These are phyloP conservation scores for Brachystomella parvula DNA, from an alignment of 1,140 invertebrate genomes.

Conservation along the genomic window DNA sequence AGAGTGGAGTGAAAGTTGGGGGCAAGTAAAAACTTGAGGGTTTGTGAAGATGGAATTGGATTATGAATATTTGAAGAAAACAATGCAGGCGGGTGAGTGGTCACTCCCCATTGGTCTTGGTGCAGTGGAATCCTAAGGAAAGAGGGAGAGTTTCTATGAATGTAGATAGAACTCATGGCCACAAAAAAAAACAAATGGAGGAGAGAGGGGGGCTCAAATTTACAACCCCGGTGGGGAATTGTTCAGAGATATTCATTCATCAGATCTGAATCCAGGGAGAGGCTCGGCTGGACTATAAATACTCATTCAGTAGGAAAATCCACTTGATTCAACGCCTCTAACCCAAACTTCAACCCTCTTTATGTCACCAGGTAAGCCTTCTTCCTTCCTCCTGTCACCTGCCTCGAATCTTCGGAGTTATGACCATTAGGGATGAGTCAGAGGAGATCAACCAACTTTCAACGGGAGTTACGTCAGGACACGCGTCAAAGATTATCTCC, in stretches of 20 bases:
- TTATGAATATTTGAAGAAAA: slow-evolving; percentile 39
- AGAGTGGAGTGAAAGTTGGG: slow-evolving; percentile 13
- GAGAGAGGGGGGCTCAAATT: background rate
- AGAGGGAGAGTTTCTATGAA: too few species aligned
- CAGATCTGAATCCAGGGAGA: background rate
- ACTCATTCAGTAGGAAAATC: background rate
- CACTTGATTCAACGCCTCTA: too few species aligned
- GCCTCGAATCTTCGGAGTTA: too few species aligned
- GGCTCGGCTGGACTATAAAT: slow-evolving; percentile 8
- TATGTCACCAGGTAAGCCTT: too few species aligned
- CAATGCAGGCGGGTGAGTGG: slow-evolving; percentile 21
- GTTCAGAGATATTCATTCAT: background rate
- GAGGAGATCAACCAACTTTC: too few species aligned
- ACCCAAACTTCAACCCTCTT: too few species aligned
- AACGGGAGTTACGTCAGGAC: too few species aligned
- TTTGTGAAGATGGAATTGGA: slow-evolving; percentile 25
- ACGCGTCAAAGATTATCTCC: too few species aligned
- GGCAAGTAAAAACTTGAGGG: slow-evolving; percentile 23
- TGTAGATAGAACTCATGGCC: too few species aligned
- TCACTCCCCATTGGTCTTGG: slow-evolving; percentile 18
- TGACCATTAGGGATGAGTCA: too few species aligned
- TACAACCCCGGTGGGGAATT: background rate
- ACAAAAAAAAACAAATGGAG: background rate
- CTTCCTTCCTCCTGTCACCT: too few species aligned
- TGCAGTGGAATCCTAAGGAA: too few species aligned